Evolutionary conservation across 1,140 invertebrate genomes (phyloP).

Genomic region (Meloidogyne floridensis): DNA sequence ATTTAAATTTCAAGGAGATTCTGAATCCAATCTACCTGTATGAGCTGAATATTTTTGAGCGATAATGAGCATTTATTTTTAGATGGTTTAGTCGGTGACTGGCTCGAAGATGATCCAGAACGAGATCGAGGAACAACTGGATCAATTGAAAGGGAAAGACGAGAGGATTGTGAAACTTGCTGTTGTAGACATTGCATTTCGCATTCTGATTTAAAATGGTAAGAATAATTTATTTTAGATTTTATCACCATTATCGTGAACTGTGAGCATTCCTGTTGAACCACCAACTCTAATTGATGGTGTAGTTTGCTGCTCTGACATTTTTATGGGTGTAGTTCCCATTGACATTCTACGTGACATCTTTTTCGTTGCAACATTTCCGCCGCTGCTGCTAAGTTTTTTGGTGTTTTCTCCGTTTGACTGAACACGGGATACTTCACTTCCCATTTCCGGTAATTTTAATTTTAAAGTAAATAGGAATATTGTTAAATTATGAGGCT

Average conservation of each 20-base stretch:
- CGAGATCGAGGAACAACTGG: conserved; percentile 24
- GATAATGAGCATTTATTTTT: conserved; percentile 46
- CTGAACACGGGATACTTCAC: not conserved
- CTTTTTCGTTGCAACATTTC: not conserved
- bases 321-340: not conserved
- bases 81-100: conserved; percentile 34
- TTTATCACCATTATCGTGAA: not conserved
- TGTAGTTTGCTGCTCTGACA: not conserved
- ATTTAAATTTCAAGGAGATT: not conserved
- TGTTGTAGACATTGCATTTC: not conserved
- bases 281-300: conserved; percentile 26
- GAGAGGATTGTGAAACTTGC: not conserved
- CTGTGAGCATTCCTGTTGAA: conserved; percentile 11
- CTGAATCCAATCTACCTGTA: conserved; percentile 44
- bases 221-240: not conserved
- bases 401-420: not conserved
- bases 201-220: not conserved
- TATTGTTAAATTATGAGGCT: not conserved
- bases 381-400: not conserved
- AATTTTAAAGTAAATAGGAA: not conserved
- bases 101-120: conserved; percentile 19
- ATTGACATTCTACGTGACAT: conserved; percentile 29
- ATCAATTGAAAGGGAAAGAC: conserved; percentile 33
- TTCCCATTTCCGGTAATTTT: not conserved
- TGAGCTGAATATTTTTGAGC: conserved; percentile 53